phyloP scores from a whole-genome alignment of 2,888 invertebrate species.

The Spilosoma lubricipeda region DNA sequence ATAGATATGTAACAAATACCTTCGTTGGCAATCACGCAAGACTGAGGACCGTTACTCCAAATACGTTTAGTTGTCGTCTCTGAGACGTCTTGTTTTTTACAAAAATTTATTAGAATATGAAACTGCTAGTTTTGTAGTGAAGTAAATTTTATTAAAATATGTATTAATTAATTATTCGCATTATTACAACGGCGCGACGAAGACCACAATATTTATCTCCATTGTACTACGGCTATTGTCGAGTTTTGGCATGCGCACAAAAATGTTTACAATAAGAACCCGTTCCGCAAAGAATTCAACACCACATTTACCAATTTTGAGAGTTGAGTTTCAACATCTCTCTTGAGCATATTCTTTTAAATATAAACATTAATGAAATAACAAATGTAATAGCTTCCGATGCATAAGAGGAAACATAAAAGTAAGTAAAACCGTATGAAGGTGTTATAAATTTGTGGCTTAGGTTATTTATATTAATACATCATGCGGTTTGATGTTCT shows the following conservation, averaged over 20 bases:
- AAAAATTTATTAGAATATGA: background rate
- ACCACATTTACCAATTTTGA: background rate
- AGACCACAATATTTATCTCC: slow-evolving; percentile 28
- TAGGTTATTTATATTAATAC: background rate
- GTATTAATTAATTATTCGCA: slow-evolving; percentile 9
- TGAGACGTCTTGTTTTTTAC: too few species aligned
- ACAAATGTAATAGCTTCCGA: background rate
- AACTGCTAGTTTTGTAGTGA: background rate
- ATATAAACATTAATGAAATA: slow-evolving; percentile 6
- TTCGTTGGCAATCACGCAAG: background rate
- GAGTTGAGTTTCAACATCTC: background rate
- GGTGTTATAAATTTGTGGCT: background rate
- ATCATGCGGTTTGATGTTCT: background rate
- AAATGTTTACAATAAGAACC: slow-evolving; percentile 34
- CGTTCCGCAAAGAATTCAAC: slow-evolving; percentile 5
- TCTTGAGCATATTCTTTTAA: background rate
- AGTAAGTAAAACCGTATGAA: background rate
- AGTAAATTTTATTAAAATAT: slow-evolving; percentile 1
- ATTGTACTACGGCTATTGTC: slow-evolving; percentile 27
- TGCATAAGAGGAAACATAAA: slow-evolving; percentile 6
- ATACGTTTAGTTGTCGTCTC: background rate
- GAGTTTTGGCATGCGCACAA: slow-evolving; percentile 42
- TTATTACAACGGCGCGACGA: slow-evolving; percentile 26
- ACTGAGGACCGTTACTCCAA: background rate
- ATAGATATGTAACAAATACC: background rate